Base-by-base conservation (phyloP, 2,113 vertebrate species). In the Ceyx melanurus region DNA sequence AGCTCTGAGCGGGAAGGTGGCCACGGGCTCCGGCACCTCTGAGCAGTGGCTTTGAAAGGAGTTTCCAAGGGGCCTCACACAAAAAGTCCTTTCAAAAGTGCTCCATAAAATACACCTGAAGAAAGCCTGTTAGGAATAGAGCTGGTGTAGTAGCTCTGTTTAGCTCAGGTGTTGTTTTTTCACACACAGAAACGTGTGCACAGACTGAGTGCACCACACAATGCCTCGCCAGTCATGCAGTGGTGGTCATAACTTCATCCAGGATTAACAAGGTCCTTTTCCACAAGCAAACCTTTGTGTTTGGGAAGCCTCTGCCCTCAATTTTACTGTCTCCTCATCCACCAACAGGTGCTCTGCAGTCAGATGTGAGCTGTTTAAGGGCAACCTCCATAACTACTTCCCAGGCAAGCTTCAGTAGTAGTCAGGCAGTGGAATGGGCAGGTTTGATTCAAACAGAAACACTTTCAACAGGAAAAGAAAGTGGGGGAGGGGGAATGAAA, bases 261-360 rank as follows among this genome's bases (percentile, higher is more conserved):
- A 96, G 95, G 72, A 95, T 92, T 94, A 95, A 96, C 92, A 96
- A 89, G 82, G 84, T n/a, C 91, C 77, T 95, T 96, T 93, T 92
- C 94, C 91, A 91, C 96, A 96, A 94, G 87, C 79, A 91, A 71
- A 21, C 87, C 94, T 91, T 89, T 96, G 96, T 96, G 84, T 95
- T 94, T 89, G 72, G 84, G 89, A 93, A 94, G 92, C 64, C 81
- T 96, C 93, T 95, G 51, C 92, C 85, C 92, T 89, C 78, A 85
- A 86, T 96, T 95, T 96, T 95, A 95, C 89, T 92, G 94, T 96
- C 94, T 95, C 87, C 78, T 83, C 79, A 74, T 88, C 91, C 87
- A 77, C 74, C 50, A 89, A 70, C 95, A 96, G 96, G 96, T 96
- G 95, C 93, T 95, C 75, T 81, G 87, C 89, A 93, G 75, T 87